Percentiles rank a stretch among this genome's conserved stretches.
Evolutionary conservation across 1,140 invertebrate genomes (phyloP).

Genomic region (Adoxophyes honmai): DNA sequence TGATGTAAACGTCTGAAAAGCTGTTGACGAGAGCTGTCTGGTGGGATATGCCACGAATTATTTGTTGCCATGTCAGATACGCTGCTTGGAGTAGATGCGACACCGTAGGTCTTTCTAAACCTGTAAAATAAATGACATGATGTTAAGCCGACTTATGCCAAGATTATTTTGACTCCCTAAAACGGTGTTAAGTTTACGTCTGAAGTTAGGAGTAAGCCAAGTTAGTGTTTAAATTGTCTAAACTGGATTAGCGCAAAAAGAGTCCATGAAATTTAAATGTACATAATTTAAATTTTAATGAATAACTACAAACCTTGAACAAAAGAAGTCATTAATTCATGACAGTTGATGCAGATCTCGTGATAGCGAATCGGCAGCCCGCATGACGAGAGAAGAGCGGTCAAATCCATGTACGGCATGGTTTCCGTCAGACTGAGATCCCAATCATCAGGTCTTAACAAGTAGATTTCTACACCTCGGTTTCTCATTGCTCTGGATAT

Average conservation of each 20-base stretch:
- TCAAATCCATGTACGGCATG: conserved; percentile 61
- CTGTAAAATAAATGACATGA: conserved; percentile 44
- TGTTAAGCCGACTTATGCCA: background rate
- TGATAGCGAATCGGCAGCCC: conserved; percentile 57
- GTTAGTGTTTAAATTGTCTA: background rate
- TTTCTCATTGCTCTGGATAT: conserved; percentile 99
- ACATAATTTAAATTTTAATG: conserved; percentile 1
- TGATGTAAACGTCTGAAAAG: conserved; percentile 84
- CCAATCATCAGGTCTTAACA: conserved; percentile 70
- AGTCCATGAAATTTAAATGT: background rate
- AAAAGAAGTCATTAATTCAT: conserved; percentile 65
- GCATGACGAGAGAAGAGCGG: conserved; percentile 57
- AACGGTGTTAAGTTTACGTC: no score
- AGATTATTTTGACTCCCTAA: background rate
- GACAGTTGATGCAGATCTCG: conserved; percentile 54
- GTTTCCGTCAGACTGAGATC: conserved; percentile 54
- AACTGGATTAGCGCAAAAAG: no score
- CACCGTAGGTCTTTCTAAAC: conserved; percentile 76
- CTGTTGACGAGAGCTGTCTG: conserved; percentile 76
- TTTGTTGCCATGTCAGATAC: conserved; percentile 81
- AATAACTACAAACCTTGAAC: conserved; percentile 53
- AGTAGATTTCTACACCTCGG: conserved; percentile 94
- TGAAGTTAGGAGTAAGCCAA: no score
- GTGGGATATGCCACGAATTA: conserved; percentile 78
- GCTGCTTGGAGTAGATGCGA: conserved; percentile 82